These are phyloP conservation scores for Drosophila yakuba DNA, from an alignment of 1,140 invertebrate genomes.

Conservation along the genomic window DNA sequence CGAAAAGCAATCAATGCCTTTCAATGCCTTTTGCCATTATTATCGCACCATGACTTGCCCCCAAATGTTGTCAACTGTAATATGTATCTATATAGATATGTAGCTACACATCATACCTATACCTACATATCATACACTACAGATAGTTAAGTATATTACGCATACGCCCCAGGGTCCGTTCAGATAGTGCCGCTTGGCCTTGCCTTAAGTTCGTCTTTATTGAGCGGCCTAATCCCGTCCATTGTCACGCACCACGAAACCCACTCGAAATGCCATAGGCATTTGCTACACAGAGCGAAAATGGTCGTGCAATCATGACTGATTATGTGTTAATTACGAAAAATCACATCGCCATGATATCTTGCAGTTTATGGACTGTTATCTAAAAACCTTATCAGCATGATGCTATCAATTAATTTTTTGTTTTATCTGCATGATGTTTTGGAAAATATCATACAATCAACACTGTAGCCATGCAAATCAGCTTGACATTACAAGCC, in stretches of 20 bases:
- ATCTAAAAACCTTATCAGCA: neutral
- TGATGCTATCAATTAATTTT: neutral
- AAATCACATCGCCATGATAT: neutral
- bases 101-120: neutral
- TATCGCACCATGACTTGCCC: constrained; percentile 40
- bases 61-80: neutral
- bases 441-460: neutral
- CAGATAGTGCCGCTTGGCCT: constrained; percentile 27
- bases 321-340: neutral
- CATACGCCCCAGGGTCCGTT: constrained; percentile 18
- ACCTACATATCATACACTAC: neutral
- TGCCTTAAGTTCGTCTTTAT: constrained; percentile 37
- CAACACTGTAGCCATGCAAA: neutral
- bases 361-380: neutral
- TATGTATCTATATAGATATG: neutral
- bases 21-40: constrained; percentile 36
- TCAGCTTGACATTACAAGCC: neutral
- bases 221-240: constrained; percentile 34
- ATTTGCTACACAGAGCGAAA: constrained; percentile 7
- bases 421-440: neutral
- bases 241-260: constrained; percentile 30
- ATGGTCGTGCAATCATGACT: neutral
- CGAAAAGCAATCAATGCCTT: constrained; percentile 38
- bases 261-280: constrained; percentile 2
- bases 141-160: constrained; percentile 31